These are phyloP conservation scores for Graptemys geographica DNA, from an alignment of 2,797 vertebrate genomes.

Conservation along the genomic window DNA sequence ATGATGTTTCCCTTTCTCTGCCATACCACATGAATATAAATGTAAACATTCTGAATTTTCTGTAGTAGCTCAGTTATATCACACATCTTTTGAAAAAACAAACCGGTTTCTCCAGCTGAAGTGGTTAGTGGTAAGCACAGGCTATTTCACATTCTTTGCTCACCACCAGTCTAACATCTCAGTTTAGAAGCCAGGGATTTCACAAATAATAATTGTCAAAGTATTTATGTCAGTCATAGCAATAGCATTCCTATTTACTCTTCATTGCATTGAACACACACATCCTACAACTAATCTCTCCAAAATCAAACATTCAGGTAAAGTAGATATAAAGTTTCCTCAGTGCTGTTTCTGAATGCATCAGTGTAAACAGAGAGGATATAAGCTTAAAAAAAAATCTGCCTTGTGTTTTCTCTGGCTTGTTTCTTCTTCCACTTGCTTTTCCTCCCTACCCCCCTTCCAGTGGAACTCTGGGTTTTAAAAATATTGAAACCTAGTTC, in stretches of 20 bases:
- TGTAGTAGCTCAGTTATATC: background rate
- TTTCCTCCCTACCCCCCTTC: background rate
- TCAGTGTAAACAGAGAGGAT: background rate
- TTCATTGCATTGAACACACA: no score
- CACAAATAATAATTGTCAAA: background rate
- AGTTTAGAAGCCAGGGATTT: background rate
- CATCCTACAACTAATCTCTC: background rate
- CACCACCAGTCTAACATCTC: background rate
- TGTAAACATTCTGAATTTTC: background rate
- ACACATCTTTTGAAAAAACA: background rate
- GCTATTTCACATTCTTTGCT: background rate
- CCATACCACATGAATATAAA: background rate
- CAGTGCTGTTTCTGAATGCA: background rate
- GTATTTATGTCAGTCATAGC: background rate
- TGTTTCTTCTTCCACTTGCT: background rate
- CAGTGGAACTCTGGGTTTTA: background rate
- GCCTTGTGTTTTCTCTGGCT: background rate
- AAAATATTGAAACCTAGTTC: background rate
- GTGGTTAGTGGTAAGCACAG: no score
- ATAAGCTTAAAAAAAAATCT: background rate
- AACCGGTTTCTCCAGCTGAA: background rate
- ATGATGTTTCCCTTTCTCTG: background rate
- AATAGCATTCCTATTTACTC: background rate
- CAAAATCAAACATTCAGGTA: background rate
- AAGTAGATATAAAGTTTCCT: background rate